These are phyloP conservation scores for Synergus itoensis DNA, from an alignment of 2,888 invertebrate genomes.

Conservation along the genomic window DNA sequence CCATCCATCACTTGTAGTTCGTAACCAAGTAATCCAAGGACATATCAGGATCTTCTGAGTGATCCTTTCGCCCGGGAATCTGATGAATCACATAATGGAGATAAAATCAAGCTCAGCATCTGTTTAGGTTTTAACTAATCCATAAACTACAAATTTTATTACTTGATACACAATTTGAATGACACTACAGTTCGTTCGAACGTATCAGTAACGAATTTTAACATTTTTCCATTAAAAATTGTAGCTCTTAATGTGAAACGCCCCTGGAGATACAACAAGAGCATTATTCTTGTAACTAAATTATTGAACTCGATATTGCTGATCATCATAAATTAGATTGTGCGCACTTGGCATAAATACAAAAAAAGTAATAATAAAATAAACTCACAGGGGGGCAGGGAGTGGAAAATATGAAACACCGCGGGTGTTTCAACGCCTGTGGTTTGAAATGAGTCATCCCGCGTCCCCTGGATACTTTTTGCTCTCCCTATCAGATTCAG, in stretches of 20 bases:
- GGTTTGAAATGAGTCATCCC: conserved; percentile 56
- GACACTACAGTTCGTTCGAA: background rate
- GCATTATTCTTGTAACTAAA: background rate
- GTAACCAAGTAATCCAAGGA: conserved; percentile 15
- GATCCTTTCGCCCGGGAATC: conserved; percentile 17
- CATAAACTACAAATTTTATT: background rate
- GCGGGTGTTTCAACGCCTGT: conserved; percentile 53
- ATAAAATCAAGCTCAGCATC: conserved; percentile 31
- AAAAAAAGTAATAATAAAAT: background rate
- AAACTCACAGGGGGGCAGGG: conserved; percentile 12
- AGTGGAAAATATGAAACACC: conserved; percentile 48
- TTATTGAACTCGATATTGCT: background rate
- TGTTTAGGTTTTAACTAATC: conserved; percentile 11
- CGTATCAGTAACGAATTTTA: background rate
- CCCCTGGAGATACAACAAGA: background rate
- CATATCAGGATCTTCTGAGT: background rate
- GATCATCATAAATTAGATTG: conserved; percentile 3
- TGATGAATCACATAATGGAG: conserved; percentile 38
- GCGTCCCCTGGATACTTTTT: conserved; percentile 39
- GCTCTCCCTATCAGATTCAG: conserved; percentile 11
- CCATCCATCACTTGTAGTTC: conserved; percentile 18
- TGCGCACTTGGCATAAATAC: background rate
- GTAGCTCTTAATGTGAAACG: background rate
- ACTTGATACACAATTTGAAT: background rate
- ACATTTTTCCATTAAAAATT: background rate